phyloP scores from a whole-genome alignment of 2,888 invertebrate species.

The Drosophila siamana region DNA sequence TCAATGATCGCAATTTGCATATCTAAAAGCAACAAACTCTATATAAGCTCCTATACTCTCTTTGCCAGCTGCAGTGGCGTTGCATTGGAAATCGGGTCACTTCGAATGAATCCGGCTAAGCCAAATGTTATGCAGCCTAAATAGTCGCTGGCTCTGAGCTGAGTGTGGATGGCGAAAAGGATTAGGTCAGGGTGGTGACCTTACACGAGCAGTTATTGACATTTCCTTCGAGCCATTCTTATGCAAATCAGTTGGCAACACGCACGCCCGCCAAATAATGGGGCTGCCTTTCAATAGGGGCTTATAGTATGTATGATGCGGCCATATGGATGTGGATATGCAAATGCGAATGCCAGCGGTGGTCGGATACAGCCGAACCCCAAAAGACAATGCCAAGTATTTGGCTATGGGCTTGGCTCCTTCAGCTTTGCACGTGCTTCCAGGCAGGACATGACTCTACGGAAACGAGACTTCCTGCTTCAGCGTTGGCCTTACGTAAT shows the following conservation, averaged over 20 bases:
- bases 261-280: slow-evolving; percentile 55
- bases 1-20: slow-evolving; percentile 61
- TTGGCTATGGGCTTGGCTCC: slow-evolving; percentile 57
- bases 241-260: slow-evolving; percentile 73
- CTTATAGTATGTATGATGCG: slow-evolving; percentile 46
- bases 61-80: slow-evolving; percentile 33
- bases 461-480: slow-evolving; percentile 36
- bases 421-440: slow-evolving; percentile 5
- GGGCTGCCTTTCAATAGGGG: slow-evolving; percentile 61
- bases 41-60: background rate
- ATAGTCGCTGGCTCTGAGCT: background rate
- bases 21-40: slow-evolving; percentile 23
- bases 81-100: slow-evolving; percentile 56
- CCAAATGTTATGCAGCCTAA: background rate
- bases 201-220: slow-evolving; percentile 52
- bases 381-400: slow-evolving; percentile 36
- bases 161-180: slow-evolving; percentile 33
- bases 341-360: slow-evolving; percentile 52
- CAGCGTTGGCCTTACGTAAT: slow-evolving; percentile 59
- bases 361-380: slow-evolving; percentile 40
- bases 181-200: slow-evolving; percentile 44
- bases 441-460: slow-evolving; percentile 44
- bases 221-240: slow-evolving; percentile 60
- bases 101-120: background rate
- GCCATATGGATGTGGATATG: slow-evolving; percentile 66